Conservation (phyloP, 2,797 vertebrate species). For the Serranus cabrilla region DNA sequence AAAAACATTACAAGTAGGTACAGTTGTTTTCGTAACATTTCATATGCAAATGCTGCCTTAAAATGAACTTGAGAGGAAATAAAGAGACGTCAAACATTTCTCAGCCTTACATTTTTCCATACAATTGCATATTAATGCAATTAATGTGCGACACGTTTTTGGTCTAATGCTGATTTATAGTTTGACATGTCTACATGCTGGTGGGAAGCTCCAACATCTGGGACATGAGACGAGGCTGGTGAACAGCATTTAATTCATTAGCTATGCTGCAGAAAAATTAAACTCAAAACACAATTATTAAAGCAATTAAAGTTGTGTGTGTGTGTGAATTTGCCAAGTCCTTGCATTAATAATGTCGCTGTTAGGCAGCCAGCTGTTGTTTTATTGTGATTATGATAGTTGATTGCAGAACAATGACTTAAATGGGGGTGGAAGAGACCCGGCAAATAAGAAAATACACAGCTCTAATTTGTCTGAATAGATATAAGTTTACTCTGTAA, state of each 20-base stretch:
- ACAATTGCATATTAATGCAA: neutral
- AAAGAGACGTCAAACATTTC: neutral
- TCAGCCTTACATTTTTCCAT: neutral
- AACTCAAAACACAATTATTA: constrained; percentile 49
- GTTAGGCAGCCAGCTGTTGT: constrained; percentile 53
- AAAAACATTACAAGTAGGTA: too few species aligned
- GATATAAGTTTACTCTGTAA: neutral
- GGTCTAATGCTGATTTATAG: neutral
- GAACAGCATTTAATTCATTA: constrained; percentile 20
- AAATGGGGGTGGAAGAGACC: neutral
- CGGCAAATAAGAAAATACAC: neutral
- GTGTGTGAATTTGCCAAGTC: constrained; percentile 19
- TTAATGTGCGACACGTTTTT: neutral
- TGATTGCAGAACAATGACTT: neutral
- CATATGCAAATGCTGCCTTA: too few species aligned
- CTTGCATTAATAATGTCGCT: constrained; percentile 49
- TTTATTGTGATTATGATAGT: constrained; percentile 19
- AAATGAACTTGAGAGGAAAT: neutral
- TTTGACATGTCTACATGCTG: neutral
- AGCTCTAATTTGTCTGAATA: constrained; percentile 1
- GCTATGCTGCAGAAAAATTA: constrained; percentile 2
- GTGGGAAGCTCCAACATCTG: constrained; percentile 16
- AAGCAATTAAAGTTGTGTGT: constrained; percentile 38
- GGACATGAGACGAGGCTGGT: neutral
- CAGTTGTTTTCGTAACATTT: too few species aligned